phyloP scores from a whole-genome alignment of 1,140 invertebrate genomes.

The Eurytemora carolleeae region DNA sequence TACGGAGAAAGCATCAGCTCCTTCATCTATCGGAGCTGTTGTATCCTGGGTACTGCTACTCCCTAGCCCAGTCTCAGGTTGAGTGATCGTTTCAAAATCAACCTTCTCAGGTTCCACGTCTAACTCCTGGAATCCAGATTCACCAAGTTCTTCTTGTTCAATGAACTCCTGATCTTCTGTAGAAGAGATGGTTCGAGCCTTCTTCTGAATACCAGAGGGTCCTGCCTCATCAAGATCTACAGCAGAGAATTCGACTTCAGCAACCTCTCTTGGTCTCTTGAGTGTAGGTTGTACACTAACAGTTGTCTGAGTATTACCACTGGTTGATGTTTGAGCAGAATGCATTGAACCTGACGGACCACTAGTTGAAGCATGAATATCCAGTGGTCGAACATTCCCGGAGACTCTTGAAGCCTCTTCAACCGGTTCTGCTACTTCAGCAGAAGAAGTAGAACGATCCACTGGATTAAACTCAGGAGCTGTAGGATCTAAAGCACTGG shows the following conservation, averaged over 20 bases:
- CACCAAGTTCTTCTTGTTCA: not conserved
- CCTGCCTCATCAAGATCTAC: too few relatives aligned
- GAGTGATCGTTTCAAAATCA: not conserved
- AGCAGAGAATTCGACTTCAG: not conserved
- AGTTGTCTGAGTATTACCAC: not conserved
- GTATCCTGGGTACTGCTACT: not conserved
- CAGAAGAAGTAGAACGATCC: not conserved
- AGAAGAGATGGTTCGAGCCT: too few relatives aligned
- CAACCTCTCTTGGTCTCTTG: not conserved
- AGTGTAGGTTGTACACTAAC: not conserved
- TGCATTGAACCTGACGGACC: not conserved
- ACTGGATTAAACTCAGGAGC: not conserved
- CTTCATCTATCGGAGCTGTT: not conserved
- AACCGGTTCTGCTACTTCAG: not conserved
- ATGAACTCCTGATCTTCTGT: too few relatives aligned
- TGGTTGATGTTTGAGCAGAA: not conserved
- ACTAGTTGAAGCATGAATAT: not conserved
- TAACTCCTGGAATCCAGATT: not conserved
- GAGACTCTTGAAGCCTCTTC: not conserved
- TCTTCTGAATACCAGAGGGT: too few relatives aligned
- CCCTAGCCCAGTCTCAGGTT: not conserved
- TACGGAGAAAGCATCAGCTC: not conserved
- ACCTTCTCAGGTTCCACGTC: not conserved
- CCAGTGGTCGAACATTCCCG: not conserved
- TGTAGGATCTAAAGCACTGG: not conserved